These are phyloP conservation scores for Hypomecis atomaria DNA, from an alignment of 2,888 invertebrate genomes.

Conservation along the genomic window DNA sequence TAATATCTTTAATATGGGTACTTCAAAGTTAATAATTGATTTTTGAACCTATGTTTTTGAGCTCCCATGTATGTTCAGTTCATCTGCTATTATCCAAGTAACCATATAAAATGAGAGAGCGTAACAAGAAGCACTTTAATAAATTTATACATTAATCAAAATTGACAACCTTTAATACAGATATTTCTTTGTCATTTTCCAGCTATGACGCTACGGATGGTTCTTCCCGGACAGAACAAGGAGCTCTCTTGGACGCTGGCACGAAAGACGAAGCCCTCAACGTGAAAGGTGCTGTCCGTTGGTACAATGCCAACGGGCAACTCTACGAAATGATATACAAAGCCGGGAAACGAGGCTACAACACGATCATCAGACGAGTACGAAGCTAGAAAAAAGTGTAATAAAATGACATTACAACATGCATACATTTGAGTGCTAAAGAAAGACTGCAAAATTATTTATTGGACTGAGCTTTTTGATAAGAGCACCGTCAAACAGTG, in stretches of 20 bases:
- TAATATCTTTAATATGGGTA: too few species aligned
- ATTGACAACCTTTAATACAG: background rate
- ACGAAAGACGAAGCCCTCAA: conserved; percentile 70
- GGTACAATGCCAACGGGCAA: conserved; percentile 78
- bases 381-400: conserved; percentile 30
- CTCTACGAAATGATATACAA: conserved; percentile 81
- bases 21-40: too few species aligned
- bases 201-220: conserved; percentile 83
- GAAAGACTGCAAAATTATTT: conserved; percentile 42
- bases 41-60: too few species aligned
- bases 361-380: conserved; percentile 75
- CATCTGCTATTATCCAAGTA: too few species aligned
- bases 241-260: conserved; percentile 67
- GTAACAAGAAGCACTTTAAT: too few species aligned
- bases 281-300: conserved; percentile 75
- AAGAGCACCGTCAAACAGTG: conserved; percentile 3
- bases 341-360: conserved; percentile 78
- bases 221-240: conserved; percentile 80
- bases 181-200: conserved; percentile 43
- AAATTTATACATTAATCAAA: too few species aligned
- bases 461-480: conserved; percentile 29
- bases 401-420: conserved; percentile 20
- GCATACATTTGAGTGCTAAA: conserved; percentile 20
- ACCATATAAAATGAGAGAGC: too few species aligned
- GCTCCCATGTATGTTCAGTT: too few species aligned